These are phyloP conservation scores for Paralvinella palmiformis DNA, from an alignment of 1,140 invertebrate species.

Conservation along the genomic window DNA sequence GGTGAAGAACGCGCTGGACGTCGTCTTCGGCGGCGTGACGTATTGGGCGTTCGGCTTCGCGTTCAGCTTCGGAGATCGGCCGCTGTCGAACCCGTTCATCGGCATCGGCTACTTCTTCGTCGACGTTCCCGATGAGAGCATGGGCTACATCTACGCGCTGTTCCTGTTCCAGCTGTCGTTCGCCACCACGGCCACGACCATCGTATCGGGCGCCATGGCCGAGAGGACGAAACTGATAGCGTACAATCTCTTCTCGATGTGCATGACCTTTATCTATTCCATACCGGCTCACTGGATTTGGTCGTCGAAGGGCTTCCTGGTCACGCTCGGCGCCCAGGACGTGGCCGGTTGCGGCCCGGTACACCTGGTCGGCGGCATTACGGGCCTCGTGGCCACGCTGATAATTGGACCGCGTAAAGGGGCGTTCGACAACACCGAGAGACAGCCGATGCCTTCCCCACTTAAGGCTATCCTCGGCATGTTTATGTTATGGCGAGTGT, in stretches of 20 bases:
- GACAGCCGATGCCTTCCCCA: neutral
- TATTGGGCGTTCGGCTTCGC: constrained; percentile 11
- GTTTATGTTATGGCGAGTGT: neutral
- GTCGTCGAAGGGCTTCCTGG: constrained; percentile 23
- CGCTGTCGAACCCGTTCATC: constrained; percentile 65
- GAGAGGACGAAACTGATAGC: constrained; percentile 28
- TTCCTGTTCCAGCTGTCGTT: constrained; percentile 44
- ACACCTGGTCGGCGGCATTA: neutral
- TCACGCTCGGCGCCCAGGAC: constrained; percentile 26
- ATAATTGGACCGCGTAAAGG: neutral
- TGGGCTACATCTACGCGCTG: neutral
- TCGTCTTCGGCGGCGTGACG: constrained; percentile 7
- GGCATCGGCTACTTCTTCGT: constrained; percentile 55
- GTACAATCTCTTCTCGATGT: constrained; percentile 25
- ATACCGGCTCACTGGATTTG: constrained; percentile 33
- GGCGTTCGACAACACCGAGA: neutral
- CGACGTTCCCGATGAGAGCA: constrained; percentile 37
- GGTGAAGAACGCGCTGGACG: constrained; percentile 13
- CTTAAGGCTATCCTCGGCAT: neutral
- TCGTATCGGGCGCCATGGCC: constrained; percentile 38
- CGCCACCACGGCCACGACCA: constrained; percentile 35
- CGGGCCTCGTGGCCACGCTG: neutral
- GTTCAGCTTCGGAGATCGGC: constrained; percentile 41
- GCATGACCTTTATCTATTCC: constrained; percentile 27
- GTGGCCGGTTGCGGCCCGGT: constrained; percentile 52